phyloP scores from a whole-genome alignment of 2,113 vertebrate species.

The Cromileptes altivelis region DNA sequence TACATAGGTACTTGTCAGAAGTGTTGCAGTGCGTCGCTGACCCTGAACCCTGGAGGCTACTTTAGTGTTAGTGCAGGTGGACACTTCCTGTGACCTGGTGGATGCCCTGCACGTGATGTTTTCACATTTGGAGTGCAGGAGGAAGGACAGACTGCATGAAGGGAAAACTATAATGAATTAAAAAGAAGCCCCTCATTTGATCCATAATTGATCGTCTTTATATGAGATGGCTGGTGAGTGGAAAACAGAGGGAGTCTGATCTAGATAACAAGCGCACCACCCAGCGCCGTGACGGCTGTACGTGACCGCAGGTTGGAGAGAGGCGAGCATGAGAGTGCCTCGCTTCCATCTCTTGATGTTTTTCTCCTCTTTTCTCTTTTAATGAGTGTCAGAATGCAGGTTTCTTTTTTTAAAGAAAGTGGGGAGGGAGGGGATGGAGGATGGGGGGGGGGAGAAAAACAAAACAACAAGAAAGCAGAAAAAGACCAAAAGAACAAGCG shows the following conservation, averaged over 20 bases:
- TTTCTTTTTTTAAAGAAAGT: slow-evolving; percentile 66
- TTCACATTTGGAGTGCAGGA: slow-evolving; percentile 7
- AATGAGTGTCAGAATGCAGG: slow-evolving; percentile 86
- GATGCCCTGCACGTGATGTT: neutral
- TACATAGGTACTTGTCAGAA: neutral
- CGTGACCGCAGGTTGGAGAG: slow-evolving; percentile 86
- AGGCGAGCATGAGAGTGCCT: slow-evolving; percentile 72
- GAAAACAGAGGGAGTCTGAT: slow-evolving; percentile 68
- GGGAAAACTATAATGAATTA: slow-evolving; percentile 57
- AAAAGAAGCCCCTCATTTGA: slow-evolving; percentile 79
- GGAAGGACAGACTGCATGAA: slow-evolving; percentile 22
- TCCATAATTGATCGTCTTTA: slow-evolving; percentile 87
- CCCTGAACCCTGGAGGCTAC: neutral
- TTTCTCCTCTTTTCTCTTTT: slow-evolving; percentile 82
- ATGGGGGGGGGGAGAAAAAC: slow-evolving; percentile 68
- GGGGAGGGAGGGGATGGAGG: slow-evolving; percentile 1
- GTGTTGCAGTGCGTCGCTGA: neutral
- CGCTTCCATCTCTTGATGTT: slow-evolving; percentile 82
- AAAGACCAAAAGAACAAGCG: slow-evolving; percentile 84
- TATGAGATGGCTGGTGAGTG: slow-evolving; percentile 66
- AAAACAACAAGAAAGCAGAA: slow-evolving; percentile 87
- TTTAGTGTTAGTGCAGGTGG: neutral
- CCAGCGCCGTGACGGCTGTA: slow-evolving; percentile 72
- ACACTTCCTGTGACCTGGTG: slow-evolving; percentile 9
- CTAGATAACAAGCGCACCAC: slow-evolving; percentile 81